These are phyloP conservation scores for Xiphydria camelus DNA, from an alignment of 2,888 invertebrate species.

Conservation along the genomic window DNA sequence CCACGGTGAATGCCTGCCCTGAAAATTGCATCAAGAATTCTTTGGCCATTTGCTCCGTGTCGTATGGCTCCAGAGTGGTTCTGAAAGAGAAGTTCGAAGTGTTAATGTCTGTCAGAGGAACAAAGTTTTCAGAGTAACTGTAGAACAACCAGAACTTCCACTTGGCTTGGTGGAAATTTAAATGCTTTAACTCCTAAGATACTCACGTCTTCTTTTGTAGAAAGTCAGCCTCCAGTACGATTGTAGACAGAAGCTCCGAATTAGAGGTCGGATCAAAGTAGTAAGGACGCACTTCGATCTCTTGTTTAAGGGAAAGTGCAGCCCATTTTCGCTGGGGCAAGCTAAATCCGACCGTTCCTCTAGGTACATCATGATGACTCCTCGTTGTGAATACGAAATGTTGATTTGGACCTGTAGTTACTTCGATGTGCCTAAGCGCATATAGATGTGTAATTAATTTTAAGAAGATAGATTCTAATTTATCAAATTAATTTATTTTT, in stretches of 20 bases:
- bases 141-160: too few relatives aligned
- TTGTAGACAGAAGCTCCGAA: slow-evolving; percentile 80
- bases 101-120: background rate
- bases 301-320: slow-evolving; percentile 87
- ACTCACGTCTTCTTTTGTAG: slow-evolving; percentile 91
- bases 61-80: slow-evolving; percentile 85
- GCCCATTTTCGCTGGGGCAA: slow-evolving; percentile 97
- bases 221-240: slow-evolving; percentile 91
- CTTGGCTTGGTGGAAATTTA: background rate
- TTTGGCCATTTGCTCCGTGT: slow-evolving; percentile 94
- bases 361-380: slow-evolving; percentile 73
- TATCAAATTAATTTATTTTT: slow-evolving; percentile 2
- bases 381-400: slow-evolving; percentile 84
- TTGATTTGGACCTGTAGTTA: slow-evolving; percentile 80
- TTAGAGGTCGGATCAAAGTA: slow-evolving; percentile 69
- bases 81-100: slow-evolving; percentile 60
- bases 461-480: background rate
- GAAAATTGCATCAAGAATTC: slow-evolving; percentile 91
- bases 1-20: slow-evolving; percentile 86
- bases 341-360: slow-evolving; percentile 87
- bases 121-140: too few relatives aligned
- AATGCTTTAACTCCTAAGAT: too few relatives aligned
- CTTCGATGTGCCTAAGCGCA: slow-evolving; percentile 74
- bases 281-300: slow-evolving; percentile 83
- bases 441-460: slow-evolving; percentile 4